Evolutionary conservation across 2,113 vertebrate species (phyloP).

Genomic region (Aegithalos caudatus): DNA sequence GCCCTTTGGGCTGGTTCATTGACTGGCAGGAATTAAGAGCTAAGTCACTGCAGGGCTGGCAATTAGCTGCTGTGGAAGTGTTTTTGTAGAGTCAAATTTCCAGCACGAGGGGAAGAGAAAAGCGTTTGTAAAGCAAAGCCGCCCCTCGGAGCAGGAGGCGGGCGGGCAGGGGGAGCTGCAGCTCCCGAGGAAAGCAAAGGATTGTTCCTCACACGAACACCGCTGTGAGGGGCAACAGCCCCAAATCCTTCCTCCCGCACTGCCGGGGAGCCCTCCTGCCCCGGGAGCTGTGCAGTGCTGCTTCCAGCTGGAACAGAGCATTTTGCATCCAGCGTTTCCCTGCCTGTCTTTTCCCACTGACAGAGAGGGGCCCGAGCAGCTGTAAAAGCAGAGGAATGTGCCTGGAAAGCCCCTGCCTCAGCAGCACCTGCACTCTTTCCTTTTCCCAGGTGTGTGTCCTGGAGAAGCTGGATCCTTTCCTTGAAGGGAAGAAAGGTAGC

Average conservation of each 20-base stretch:
- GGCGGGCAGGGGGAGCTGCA: neutral
- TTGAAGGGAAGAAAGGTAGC: neutral
- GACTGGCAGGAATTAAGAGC: conserved; percentile 40
- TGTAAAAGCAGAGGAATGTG: neutral
- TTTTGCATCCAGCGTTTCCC: neutral
- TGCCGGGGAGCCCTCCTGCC: accelerated
- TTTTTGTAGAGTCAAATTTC: conserved; percentile 39
- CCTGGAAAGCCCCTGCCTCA: neutral
- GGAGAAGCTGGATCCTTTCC: neutral
- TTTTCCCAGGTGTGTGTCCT: accelerated
- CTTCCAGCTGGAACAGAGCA: neutral
- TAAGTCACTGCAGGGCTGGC: neutral
- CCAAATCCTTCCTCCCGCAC: neutral
- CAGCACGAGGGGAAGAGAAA: neutral
- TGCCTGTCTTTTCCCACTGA: neutral
- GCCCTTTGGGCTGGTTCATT: conserved; percentile 41
- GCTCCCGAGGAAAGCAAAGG: neutral
- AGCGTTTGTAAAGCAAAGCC: neutral
- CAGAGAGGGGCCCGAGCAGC: neutral
- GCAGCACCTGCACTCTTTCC: neutral
- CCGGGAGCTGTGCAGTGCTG: neutral
- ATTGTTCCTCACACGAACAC: neutral
- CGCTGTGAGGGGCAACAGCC: neutral
- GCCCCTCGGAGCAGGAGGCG: neutral
- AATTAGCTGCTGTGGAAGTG: conserved; percentile 21